Evolutionary conservation across 2,797 vertebrate genomes (phyloP), one percentile per base, ranked within the genome.

Genomic region (Euphonia xanthogaster): DNA sequence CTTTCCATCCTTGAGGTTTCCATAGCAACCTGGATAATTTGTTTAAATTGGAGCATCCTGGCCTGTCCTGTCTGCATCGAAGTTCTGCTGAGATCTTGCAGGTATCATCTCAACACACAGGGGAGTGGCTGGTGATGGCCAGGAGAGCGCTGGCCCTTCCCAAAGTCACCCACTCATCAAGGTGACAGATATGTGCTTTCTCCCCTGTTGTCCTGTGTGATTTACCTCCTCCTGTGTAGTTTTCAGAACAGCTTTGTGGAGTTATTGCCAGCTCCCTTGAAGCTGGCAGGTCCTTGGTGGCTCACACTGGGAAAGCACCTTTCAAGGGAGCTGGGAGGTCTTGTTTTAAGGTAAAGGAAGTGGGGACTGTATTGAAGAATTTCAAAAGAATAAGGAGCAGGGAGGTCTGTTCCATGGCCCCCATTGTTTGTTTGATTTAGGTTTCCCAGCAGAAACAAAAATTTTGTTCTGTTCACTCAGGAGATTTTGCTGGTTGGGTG

Each of bases 1-100:
- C 97, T 89, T 96, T 94, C 92, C 90, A 90, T 62, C 87, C 58
- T 18, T 5, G 31, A n/a, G 57, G 94, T 98, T 97, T 95, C 97
- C 96, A 93, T 96, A 93, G 97, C 77, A 96, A 97, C 94, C 51
- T 28, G 76, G 89, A 88, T 85, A 65, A 55, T 96, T 97, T 96
- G 87, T 93, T 96, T 94, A 57, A 94, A 72, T 76, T 71, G 75
- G 47, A 72, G 67, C 73, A 91, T 17, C 12, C 50, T 39, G 78
- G 17, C 42, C 77, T 72, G 27, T n/a, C 65, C 58, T 94, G 53
- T 75, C 45, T 33, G 78, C 79, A 23, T 76, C 24, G 16, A 3
- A 19, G 57, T 75, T 86, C 62, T 92, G 89, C 84, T 78, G 92
- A 70, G 27, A 77, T 68, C 57, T 42, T 90, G 63, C 81, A 61